Conservation (phyloP, 1,140 invertebrate genomes). For the Hylyphantes graminicola region DNA sequence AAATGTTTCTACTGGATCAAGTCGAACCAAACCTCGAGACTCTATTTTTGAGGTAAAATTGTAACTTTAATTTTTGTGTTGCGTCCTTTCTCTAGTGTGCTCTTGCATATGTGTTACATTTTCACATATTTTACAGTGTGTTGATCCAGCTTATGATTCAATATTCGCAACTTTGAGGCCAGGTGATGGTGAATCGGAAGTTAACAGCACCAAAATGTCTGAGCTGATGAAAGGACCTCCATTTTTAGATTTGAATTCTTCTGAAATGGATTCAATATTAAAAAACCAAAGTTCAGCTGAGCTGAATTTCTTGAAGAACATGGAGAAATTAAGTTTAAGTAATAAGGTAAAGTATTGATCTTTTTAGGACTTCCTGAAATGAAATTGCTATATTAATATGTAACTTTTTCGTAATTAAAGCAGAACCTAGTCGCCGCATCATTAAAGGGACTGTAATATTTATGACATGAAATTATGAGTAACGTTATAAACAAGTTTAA, state of each 20-base stretch:
- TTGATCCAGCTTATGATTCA: conserved; percentile 19
- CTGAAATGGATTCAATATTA: conserved; percentile 6
- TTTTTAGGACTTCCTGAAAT: neutral
- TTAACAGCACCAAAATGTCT: neutral
- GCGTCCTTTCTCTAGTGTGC: too few relatives aligned
- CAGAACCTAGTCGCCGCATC: too few relatives aligned
- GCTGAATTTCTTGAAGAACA: conserved; percentile 15
- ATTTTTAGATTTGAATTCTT: conserved; percentile 11
- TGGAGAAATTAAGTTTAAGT: neutral
- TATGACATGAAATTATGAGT: too few relatives aligned
- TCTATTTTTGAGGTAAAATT: conserved; percentile 36
- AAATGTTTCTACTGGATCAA: too few relatives aligned
- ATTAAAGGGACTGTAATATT: too few relatives aligned
- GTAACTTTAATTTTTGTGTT: too few relatives aligned
- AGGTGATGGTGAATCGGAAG: neutral
- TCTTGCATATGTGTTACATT: neutral
- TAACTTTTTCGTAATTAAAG: too few relatives aligned
- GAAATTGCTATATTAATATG: neutral
- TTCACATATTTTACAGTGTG: neutral
- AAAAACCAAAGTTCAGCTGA: conserved; percentile 9
- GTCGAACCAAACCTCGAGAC: neutral
- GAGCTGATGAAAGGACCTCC: conserved; percentile 2
- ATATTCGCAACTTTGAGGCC: conserved; percentile 1
- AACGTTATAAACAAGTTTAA: too few relatives aligned
- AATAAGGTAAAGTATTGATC: neutral